Base-by-base conservation (phyloP, 2,113 vertebrate species). In the Casuarius casuarius region DNA sequence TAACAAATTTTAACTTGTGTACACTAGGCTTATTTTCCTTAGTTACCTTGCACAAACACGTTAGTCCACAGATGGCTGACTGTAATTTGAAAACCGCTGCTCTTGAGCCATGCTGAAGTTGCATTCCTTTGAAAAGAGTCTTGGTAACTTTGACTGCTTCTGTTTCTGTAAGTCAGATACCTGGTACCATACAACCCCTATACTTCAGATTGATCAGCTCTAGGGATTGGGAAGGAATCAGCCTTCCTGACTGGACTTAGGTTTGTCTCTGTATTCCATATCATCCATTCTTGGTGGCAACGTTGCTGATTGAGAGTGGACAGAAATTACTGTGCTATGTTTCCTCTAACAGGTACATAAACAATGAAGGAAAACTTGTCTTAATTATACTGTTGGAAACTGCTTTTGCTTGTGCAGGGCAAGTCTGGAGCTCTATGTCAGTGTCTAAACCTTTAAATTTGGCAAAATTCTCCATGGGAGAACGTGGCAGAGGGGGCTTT, bases 281-380 rank as follows among this genome's bases (percentile, higher is more conserved):
- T 70, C 22, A 13, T 14, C 61, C 0, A 0, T 19, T 78, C 19
- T 33, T 86, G 7, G 19, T 58, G 33, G 18, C 8, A 63, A 10
- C 58, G 19, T 29, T 67, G 40, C n/a, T 35, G 25, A 35, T 73
- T 31, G 2, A 5, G 20, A 4, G 13, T 63, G 29, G 61, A 78
- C 59, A 56, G 42, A 49, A 21, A 52, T 84, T 35, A 42, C 26
- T 31, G 18, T 74, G 35, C 35, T 74, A 40, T 51, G 8, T 42
- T 74, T 26, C 13, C 31, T 70, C 29, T 49, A 70, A 70, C 21
- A 19, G 35, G 1, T 59, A 15, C 6, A 10, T 38, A 86, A 77
- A 18, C 62, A 76, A 22, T 7, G 28, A 46, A 42, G 58, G 59
- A 33, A 88, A 62, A 26, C 29, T 11, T 21, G 23, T 68, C 17